phyloP scores from a whole-genome alignment of 1,140 invertebrate species.

The Formica selysi region DNA sequence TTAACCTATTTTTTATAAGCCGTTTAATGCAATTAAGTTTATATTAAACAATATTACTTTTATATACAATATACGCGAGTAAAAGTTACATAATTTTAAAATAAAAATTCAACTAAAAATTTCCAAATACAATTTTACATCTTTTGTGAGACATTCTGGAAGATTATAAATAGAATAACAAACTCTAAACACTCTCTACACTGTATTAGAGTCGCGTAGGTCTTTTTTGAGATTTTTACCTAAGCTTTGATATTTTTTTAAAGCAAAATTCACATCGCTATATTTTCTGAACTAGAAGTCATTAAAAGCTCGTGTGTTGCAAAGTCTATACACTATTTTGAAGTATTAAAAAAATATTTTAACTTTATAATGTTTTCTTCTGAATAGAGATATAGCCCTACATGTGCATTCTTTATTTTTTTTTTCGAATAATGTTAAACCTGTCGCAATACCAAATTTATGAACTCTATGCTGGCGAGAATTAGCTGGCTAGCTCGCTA shows the following conservation, averaged over 20 bases:
- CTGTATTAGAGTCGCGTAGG: not conserved
- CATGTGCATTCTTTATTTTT: not conserved
- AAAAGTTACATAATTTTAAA: too few species aligned
- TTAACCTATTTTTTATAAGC: not conserved
- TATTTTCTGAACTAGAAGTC: not conserved
- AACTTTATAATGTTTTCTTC: not conserved
- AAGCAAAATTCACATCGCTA: not conserved
- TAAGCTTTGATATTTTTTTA: not conserved
- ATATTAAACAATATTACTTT: too few species aligned
- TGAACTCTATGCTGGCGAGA: not conserved
- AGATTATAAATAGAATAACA: not conserved
- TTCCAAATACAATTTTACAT: not conserved
- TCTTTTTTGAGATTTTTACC: too few species aligned
- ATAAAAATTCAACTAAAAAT: not conserved
- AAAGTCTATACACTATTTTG: not conserved
- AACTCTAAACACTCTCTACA: not conserved
- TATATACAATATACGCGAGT: too few species aligned
- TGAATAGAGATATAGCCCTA: not conserved
- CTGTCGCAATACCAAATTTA: constrained; percentile 20
- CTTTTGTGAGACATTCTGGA: not conserved
- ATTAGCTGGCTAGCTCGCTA: too few species aligned
- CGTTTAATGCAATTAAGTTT: not conserved
- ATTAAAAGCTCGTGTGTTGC: not conserved
- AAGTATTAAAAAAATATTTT: not conserved
- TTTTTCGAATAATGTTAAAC: constrained; percentile 5